Conservation (phyloP, 2,113 vertebrate species). For the Bos javanicus region DNA sequence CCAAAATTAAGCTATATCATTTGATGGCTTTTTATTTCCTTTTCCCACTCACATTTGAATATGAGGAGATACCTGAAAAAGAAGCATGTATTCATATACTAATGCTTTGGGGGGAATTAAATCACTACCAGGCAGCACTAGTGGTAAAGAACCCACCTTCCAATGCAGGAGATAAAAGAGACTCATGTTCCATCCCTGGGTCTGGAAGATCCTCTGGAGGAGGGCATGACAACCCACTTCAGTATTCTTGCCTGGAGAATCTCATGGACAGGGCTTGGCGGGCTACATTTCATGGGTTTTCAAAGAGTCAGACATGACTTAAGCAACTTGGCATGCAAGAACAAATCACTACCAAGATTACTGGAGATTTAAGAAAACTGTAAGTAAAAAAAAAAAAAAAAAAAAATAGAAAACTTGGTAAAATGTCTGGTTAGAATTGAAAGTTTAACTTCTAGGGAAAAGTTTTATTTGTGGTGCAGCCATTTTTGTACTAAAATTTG, state of each 20-base stretch:
- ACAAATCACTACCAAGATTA: neutral
- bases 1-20: neutral
- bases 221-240: neutral
- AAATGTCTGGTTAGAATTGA: neutral
- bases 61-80: neutral
- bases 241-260: neutral
- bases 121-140: accelerated
- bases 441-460: neutral
- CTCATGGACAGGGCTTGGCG: neutral
- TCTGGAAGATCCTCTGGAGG: neutral
- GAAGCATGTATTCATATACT: neutral
- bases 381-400: neutral
- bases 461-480: neutral
- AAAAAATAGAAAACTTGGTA: neutral
- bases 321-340: neutral
- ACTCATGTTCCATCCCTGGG: neutral
- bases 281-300: neutral
- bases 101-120: neutral
- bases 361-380: neutral
- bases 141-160: neutral
- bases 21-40: neutral
- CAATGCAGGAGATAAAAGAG: neutral
- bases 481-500: neutral
- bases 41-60: neutral
- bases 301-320: neutral